Conservation (phyloP, 2,113 vertebrate genomes). For the Amazona vittata region DNA sequence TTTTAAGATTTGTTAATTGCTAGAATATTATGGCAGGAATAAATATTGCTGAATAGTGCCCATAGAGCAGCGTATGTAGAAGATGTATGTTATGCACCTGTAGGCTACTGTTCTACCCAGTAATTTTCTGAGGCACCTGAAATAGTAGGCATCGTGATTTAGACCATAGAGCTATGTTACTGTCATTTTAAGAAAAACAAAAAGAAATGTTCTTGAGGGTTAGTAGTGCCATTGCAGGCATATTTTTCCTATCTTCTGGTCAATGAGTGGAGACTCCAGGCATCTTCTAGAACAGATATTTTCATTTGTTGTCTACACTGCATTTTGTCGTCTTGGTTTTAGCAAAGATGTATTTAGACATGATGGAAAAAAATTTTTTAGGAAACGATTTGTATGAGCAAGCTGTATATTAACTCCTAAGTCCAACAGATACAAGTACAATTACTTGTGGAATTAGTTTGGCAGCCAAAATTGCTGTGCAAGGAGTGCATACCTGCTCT, state of each 20-base stretch:
- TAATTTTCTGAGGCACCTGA: not conserved
- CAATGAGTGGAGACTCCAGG: not conserved
- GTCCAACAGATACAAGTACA: not conserved
- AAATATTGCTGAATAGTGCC: not conserved
- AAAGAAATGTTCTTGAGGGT: not conserved
- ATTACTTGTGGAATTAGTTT: not conserved
- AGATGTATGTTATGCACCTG: not conserved
- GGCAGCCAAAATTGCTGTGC: not conserved
- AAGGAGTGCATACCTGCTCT: not conserved
- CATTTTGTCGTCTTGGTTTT: not conserved
- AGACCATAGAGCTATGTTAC: not conserved
- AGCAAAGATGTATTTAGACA: not conserved
- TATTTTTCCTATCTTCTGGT: not conserved
- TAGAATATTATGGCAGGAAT: not conserved
- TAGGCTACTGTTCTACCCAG: not conserved
- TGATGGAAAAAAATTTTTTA: not conserved
- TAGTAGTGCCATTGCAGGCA: not conserved
- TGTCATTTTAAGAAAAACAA: not conserved
- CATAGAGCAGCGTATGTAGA: not conserved
- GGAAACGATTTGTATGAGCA: not conserved
- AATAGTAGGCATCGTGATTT: fast-evolving
- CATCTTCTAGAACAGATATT: not conserved
- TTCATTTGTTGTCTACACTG: not conserved
- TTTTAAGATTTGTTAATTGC: not conserved
- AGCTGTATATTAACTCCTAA: not conserved